Evolutionary conservation across 2,113 vertebrate genomes (phyloP).

Genomic region (Micronisus gabar): DNA sequence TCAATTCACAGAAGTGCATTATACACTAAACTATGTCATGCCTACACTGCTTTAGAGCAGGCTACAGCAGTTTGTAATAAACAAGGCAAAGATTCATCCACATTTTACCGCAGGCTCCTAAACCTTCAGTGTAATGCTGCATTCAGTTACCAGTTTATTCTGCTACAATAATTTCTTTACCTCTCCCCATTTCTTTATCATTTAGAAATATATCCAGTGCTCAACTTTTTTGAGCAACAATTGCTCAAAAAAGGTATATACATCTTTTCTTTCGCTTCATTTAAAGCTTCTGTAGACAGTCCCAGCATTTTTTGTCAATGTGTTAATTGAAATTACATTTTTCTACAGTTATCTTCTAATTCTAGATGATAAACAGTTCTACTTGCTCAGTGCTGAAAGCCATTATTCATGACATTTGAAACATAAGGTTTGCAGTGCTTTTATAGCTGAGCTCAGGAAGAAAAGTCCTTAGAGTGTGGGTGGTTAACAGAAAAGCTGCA

Average conservation of each 20-base stretch:
- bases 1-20: background rate
- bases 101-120: background rate
- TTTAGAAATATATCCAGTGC: background rate
- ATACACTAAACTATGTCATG: background rate
- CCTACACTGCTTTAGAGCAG: background rate
- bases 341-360: background rate
- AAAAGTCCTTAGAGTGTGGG: background rate
- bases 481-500: background rate
- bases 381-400: background rate
- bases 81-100: background rate
- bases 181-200: background rate
- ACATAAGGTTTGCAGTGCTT: background rate
- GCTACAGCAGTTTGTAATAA: background rate
- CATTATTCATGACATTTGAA: background rate
- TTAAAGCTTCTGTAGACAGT: background rate
- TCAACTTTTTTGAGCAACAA: background rate
- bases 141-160: background rate
- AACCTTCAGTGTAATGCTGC: background rate
- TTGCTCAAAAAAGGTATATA: background rate
- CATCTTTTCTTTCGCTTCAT: background rate
- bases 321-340: background rate
- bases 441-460: background rate
- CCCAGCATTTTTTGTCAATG: background rate
- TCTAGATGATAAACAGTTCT: background rate
- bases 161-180: background rate